A percentile compares a stretch with the other conserved stretches of the same genome.
Conservation (phyloP, 2,113 vertebrate species). For the Bucco capensis region DNA sequence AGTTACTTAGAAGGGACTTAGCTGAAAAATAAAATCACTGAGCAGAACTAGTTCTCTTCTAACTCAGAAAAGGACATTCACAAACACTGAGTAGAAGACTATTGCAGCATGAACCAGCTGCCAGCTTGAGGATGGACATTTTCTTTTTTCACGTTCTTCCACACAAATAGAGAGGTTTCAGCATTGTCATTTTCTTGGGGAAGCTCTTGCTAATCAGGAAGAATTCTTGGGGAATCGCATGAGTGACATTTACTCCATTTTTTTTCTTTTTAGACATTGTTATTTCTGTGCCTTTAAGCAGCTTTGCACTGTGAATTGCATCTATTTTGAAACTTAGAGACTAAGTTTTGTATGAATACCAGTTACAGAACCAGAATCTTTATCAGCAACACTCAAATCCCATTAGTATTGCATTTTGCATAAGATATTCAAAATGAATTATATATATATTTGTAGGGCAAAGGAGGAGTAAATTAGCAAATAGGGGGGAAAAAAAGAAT, state of each 20-base stretch:
- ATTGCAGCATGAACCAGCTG: not conserved
- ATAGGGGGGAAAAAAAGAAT: not conserved
- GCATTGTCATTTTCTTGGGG: not conserved
- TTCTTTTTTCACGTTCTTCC: not conserved
- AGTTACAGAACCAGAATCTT: not conserved
- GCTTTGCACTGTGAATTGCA: not conserved
- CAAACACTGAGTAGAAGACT: not conserved
- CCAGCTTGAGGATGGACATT: not conserved
- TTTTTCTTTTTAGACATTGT: not conserved
- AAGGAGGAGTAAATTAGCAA: constrained; percentile 5
- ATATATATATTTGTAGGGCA: constrained; percentile 10
- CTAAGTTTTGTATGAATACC: not conserved
- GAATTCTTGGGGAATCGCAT: not conserved
- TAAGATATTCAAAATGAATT: constrained; percentile 38
- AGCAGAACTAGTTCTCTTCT: too few species aligned
- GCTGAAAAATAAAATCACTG: too few species aligned
- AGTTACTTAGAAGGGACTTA: too few species aligned
- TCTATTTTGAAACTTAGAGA: constrained; percentile 23
- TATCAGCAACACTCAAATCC: constrained; percentile 41
- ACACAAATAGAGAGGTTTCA: not conserved
- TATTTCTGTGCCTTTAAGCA: constrained; percentile 38
- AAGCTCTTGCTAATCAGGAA: not conserved
- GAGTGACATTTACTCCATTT: not conserved
- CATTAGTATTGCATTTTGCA: constrained; percentile 21
- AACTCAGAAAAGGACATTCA: too few species aligned